A percentile compares a stretch with the other conserved stretches of the same genome.
Conservation (phyloP, 2,888 invertebrate genomes). For the Gryllus longicercus region DNA sequence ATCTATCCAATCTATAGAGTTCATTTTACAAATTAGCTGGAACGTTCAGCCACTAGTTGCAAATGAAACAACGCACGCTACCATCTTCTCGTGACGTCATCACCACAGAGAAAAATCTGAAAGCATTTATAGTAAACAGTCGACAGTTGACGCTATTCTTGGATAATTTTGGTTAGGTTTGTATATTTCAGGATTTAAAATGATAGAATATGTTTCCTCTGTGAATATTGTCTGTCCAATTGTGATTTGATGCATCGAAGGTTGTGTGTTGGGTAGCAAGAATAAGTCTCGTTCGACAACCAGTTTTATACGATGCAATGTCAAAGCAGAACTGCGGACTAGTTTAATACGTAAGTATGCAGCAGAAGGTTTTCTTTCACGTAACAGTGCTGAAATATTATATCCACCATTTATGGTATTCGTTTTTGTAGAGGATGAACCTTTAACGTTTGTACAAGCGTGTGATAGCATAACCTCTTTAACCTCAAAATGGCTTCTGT, state of each 20-base stretch:
- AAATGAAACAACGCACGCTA: not conserved
- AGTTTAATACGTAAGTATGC: not conserved
- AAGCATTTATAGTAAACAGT: slow-evolving; percentile 26
- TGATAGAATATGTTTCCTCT: not conserved
- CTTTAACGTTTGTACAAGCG: not conserved
- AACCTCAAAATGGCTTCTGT: slow-evolving; percentile 7
- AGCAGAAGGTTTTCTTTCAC: not conserved
- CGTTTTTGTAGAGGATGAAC: no score
- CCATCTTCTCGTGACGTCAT: not conserved
- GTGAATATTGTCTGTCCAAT: not conserved
- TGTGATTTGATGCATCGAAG: not conserved
- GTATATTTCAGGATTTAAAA: slow-evolving; percentile 40
- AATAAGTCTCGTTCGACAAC: no score
- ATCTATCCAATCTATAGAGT: no score
- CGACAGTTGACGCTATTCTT: slow-evolving; percentile 48
- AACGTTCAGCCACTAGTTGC: no score
- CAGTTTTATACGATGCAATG: not conserved
- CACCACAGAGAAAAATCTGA: slow-evolving; percentile 21
- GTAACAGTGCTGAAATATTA: no score
- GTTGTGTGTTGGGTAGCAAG: not conserved
- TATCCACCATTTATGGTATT: no score
- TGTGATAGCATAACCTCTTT: not conserved
- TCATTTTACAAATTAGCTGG: no score
- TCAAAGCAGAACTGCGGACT: not conserved
- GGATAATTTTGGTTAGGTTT: slow-evolving; percentile 50